Conservation (phyloP, 2,113 vertebrate genomes). For the Dicaeum eximium region DNA sequence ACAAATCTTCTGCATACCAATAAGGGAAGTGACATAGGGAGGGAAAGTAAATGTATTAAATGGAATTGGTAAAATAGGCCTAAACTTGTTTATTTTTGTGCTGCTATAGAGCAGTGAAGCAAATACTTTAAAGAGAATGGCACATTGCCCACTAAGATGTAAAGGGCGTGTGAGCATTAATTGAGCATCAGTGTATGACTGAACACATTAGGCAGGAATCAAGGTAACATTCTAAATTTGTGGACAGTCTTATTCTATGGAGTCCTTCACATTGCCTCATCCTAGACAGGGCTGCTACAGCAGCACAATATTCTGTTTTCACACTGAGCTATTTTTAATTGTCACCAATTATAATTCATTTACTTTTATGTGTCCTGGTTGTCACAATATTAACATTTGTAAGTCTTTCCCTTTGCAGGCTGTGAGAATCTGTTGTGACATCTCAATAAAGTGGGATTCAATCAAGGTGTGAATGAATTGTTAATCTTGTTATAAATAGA, state of each 20-base stretch:
- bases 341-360: slow-evolving; percentile 77
- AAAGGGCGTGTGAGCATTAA: slow-evolving; percentile 27
- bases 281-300: neutral
- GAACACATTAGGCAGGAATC: slow-evolving; percentile 22
- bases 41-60: neutral
- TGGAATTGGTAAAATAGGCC: neutral
- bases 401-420: slow-evolving; percentile 72
- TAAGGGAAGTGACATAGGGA: neutral
- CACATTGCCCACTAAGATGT: slow-evolving; percentile 31
- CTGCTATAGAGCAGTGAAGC: neutral
- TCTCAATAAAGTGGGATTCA: slow-evolving; percentile 78
- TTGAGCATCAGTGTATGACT: slow-evolving; percentile 44
- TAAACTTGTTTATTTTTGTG: slow-evolving; percentile 20
- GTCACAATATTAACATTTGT: slow-evolving; percentile 79
- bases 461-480: slow-evolving; percentile 80
- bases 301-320: slow-evolving; percentile 59
- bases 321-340: slow-evolving; percentile 73
- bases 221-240: slow-evolving; percentile 17
- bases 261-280: neutral
- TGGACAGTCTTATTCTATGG: neutral
- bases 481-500: slow-evolving; percentile 79
- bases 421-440: slow-evolving; percentile 76
- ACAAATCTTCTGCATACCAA: slow-evolving; percentile 26
- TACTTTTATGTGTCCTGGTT: slow-evolving; percentile 73
- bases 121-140: slow-evolving; percentile 19